phyloP scores from a whole-genome alignment of 2,888 invertebrate genomes.

The Polydrusus cervinus region DNA sequence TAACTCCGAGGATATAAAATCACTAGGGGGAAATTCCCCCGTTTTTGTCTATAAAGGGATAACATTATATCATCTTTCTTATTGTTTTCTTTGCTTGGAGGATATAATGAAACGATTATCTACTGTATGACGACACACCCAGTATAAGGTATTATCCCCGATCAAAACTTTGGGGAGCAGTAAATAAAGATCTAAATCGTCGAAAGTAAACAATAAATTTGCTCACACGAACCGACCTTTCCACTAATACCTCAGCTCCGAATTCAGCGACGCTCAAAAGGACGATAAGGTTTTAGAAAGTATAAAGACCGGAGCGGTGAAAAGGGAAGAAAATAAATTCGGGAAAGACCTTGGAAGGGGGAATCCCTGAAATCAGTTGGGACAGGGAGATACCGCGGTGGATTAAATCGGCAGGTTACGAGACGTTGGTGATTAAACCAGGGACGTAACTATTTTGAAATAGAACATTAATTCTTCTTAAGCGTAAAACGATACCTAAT shows the following conservation, averaged over 20 bases:
- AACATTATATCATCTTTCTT: too few species aligned
- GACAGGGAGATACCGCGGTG: slow-evolving; percentile 36
- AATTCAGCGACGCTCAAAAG: slow-evolving; percentile 34
- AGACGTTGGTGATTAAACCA: not conserved
- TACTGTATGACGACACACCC: not conserved
- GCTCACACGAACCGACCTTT: slow-evolving; percentile 35
- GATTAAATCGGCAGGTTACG: slow-evolving; percentile 32
- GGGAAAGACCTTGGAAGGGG: slow-evolving; percentile 16
- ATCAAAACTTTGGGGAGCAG: slow-evolving; percentile 1
- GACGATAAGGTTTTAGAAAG: slow-evolving; percentile 41
- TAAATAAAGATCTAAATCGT: slow-evolving; percentile 24
- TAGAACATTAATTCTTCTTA: not conserved
- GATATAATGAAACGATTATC: too few species aligned
- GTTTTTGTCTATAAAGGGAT: too few species aligned
- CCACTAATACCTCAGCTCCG: slow-evolving; percentile 31
- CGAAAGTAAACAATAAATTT: slow-evolving; percentile 34
- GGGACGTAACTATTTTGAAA: not conserved
- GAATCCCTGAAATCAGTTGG: slow-evolving; percentile 38
- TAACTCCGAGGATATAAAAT: too few species aligned
- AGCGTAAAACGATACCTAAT: too few species aligned
- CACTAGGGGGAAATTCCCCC: too few species aligned
- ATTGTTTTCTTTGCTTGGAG: too few species aligned
- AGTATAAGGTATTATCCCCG: not conserved
- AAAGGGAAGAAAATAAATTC: slow-evolving; percentile 42
- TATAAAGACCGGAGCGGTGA: slow-evolving; percentile 40